phyloP scores from a whole-genome alignment of 2,888 invertebrate genomes.

The Ophraella communa region DNA sequence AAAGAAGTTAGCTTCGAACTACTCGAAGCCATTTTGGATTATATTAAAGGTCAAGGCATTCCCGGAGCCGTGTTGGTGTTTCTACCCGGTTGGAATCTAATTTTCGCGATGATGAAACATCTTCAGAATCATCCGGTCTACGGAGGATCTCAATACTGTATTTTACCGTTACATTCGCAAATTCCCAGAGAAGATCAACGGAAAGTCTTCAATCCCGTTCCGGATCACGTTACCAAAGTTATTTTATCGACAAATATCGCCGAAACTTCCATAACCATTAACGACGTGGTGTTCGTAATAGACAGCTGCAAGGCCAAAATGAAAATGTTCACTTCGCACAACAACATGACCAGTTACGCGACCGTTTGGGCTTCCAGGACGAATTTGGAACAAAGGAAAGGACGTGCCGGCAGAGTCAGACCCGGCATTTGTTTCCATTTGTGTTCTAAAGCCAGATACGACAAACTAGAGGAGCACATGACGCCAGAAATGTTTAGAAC shows the following conservation, averaged over 20 bases:
- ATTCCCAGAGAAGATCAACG: constrained; percentile 95
- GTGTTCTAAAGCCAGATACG: constrained; percentile 75
- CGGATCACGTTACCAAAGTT: constrained; percentile 84
- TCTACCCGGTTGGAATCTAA: constrained; percentile 96
- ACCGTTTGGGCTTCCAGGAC: constrained; percentile 96
- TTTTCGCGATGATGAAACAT: constrained; percentile 88
- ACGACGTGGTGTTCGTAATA: constrained; percentile 97
- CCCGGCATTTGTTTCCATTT: constrained; percentile 94
- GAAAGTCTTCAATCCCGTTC: constrained; percentile 88
- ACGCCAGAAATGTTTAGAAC: constrained; percentile 98
- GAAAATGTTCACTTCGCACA: constrained; percentile 97
- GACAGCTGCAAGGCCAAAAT: constrained; percentile 97
- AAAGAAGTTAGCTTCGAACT: constrained; percentile 93
- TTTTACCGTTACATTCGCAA: constrained; percentile 97
- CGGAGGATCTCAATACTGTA: constrained; percentile 70
- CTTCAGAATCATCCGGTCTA: constrained; percentile 72
- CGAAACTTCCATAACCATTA: constrained; percentile 97
- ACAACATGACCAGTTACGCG: constrained; percentile 98
- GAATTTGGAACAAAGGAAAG: constrained; percentile 93
- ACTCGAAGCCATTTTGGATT: constrained; percentile 77
- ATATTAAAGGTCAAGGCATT: constrained; percentile 66
- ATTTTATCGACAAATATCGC: constrained; percentile 98
- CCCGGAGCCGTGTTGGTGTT: constrained; percentile 92
- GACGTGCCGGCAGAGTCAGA: constrained; percentile 91
- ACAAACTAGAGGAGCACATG: constrained; percentile 83